Base-by-base conservation (phyloP, 2,888 invertebrate genomes). In the Allophyes oxyacanthae region DNA sequence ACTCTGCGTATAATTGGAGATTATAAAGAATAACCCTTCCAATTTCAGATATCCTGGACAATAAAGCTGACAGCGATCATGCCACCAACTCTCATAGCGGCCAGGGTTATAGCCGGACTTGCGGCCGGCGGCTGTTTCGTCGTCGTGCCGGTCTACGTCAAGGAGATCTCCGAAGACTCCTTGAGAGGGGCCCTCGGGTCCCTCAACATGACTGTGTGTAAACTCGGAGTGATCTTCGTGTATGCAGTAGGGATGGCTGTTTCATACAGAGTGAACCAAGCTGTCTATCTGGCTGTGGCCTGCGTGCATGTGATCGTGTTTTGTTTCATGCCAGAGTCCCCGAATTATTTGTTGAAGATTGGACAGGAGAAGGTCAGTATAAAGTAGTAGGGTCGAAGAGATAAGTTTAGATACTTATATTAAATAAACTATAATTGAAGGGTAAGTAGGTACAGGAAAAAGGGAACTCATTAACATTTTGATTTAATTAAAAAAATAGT, bases 311-410 rank as follows among this genome's bases (percentile, higher is more conserved):
- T 79, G 3, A 5, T 85, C 2, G 34, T 81, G 6, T 90, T 90
- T 59, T 80, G 78, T 44, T 85, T 86, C 33, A 88, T 91, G 90
- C 91, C 91, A 0, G 91, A 92, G 53, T 90, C 91, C 0, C 91
- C 91, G 0, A 89, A 88, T 64, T 89, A 83, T 74, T 64, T 90
- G 59, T 57, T 91, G 53, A 88, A 89, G 67, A 80, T 80, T 34
- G 89, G 89, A 0, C 67, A 79, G 11, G 89, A 90, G 32, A 82
- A 86, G 86, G 91, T 91, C 32, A 51, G 78, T 68, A 20, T 20
- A 20, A 2, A 20, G n/a, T n/a, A n/a, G n/a, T n/a, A n/a, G n/a
- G n/a, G n/a, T n/a, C n/a, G n/a, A n/a, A n/a, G n/a, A n/a, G n/a
- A n/a, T n/a, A n/a, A n/a, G n/a, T n/a, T n/a, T n/a, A n/a, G n/a